Evolutionary conservation across 2,797 vertebrate genomes (phyloP).

Genomic region (Acanthurus leucopareius): DNA sequence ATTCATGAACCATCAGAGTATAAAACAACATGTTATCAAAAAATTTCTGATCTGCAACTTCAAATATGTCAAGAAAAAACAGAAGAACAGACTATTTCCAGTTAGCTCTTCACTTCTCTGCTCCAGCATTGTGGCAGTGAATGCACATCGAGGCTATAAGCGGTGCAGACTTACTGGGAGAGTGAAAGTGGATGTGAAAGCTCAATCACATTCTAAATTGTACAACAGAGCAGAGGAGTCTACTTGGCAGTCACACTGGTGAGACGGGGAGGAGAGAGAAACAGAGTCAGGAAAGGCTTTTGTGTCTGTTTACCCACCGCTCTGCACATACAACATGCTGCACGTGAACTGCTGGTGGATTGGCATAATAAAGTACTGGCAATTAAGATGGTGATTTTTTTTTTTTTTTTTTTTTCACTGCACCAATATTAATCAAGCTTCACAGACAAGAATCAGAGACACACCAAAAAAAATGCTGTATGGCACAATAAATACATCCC

Average conservation of each 20-base stretch:
- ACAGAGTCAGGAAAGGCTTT: constrained; percentile 40
- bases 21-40: constrained; percentile 3
- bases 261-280: constrained; percentile 59
- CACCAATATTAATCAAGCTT: constrained; percentile 43
- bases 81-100: constrained; percentile 50
- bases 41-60: constrained; percentile 29
- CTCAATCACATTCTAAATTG: constrained; percentile 85
- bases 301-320: constrained; percentile 65
- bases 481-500: constrained; percentile 66
- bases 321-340: constrained; percentile 63
- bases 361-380: constrained; percentile 67
- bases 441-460: constrained; percentile 55
- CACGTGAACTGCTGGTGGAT: constrained; percentile 62
- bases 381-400: constrained; percentile 73
- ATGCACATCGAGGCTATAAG: constrained; percentile 63
- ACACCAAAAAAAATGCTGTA: constrained; percentile 45
- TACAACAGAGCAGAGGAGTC: constrained; percentile 80
- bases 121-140: constrained; percentile 55
- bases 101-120: constrained; percentile 45
- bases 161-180: constrained; percentile 69
- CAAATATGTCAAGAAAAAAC: constrained; percentile 19
- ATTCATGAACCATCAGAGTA: constrained; percentile 45
- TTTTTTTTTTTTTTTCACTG: constrained; percentile 7
- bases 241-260: constrained; percentile 77
- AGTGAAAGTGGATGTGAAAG: constrained; percentile 84